Percentiles rank a stretch among this genome's conserved stretches.
These are phyloP conservation scores for Tetropium fuscum DNA, from an alignment of 2,888 invertebrate genomes.

Conservation along the genomic window DNA sequence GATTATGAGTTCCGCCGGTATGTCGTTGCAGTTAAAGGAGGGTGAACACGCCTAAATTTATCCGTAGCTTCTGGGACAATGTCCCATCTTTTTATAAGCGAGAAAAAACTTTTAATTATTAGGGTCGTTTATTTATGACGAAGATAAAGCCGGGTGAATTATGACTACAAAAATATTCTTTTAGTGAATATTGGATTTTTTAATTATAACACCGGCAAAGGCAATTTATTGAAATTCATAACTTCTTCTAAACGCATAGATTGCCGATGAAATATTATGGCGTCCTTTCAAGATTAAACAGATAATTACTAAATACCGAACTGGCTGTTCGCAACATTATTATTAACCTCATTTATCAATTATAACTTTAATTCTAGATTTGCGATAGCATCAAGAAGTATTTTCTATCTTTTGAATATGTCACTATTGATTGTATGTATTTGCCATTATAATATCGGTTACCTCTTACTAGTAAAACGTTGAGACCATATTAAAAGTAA, in stretches of 20 bases:
- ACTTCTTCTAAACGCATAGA: conserved; percentile 54
- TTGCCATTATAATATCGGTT: not conserved
- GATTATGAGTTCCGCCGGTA: conserved; percentile 29
- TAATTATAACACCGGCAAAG: conserved; percentile 63
- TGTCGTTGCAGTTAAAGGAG: conserved; percentile 44
- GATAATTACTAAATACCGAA: conserved; percentile 31
- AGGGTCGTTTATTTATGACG: conserved; percentile 67
- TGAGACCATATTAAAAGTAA: no score
- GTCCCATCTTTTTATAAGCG: conserved; percentile 66
- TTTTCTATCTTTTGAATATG: not conserved
- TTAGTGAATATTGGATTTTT: conserved; percentile 66
- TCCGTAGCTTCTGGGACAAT: conserved; percentile 61
- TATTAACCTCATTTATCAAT: conserved; percentile 14
- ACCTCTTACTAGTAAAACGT: no score
- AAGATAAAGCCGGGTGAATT: conserved; percentile 66
- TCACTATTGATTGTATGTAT: conserved; percentile 2
- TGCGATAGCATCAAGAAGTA: not conserved
- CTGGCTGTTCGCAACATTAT: conserved; percentile 15
- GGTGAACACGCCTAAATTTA: conserved; percentile 46
- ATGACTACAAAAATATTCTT: conserved; percentile 66
- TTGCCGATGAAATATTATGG: conserved; percentile 40
- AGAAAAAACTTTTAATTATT: conserved; percentile 67
- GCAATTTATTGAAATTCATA: conserved; percentile 66
- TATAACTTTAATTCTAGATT: conserved; percentile 9
- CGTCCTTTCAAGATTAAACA: conserved; percentile 29